Percentiles rank a stretch among this genome's conserved stretches.
These are phyloP conservation scores for Laticauda colubrina DNA, from an alignment of 2,113 vertebrate species.

Conservation along the genomic window DNA sequence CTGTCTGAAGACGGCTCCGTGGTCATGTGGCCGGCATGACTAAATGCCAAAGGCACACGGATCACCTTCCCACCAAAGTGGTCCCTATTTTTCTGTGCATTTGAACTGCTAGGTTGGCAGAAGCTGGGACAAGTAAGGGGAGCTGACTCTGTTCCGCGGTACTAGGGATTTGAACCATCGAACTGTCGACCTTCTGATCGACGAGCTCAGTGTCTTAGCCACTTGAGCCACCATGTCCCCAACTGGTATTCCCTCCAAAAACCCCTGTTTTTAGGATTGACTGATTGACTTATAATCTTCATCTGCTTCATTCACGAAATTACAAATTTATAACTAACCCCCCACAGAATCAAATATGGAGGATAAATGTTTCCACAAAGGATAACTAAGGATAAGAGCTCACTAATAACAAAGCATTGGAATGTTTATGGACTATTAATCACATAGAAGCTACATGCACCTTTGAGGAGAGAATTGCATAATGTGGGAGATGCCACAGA, in stretches of 20 bases:
- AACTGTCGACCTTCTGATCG: too few species aligned
- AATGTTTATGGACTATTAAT: background rate
- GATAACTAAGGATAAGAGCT: background rate
- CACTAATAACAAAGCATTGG: background rate
- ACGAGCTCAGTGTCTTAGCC: too few species aligned
- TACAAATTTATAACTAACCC: background rate
- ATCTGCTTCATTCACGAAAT: background rate
- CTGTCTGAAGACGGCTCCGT: too few species aligned
- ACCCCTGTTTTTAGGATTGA: background rate
- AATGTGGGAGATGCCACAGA: background rate
- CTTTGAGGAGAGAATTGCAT: background rate
- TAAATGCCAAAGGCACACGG: too few species aligned
- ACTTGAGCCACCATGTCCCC: background rate
- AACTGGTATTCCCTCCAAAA: background rate
- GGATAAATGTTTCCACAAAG: background rate
- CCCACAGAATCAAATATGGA: background rate
- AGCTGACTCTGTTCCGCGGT: too few species aligned
- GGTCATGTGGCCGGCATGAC: too few species aligned
- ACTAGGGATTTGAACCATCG: too few species aligned
- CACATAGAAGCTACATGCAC: background rate
- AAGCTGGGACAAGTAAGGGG: too few species aligned
- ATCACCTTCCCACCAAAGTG: too few species aligned
- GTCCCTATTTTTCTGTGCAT: too few species aligned
- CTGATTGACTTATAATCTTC: background rate
- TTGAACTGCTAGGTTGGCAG: too few species aligned